Percentiles rank a stretch among this genome's conserved stretches.
Evolutionary conservation across 2,113 vertebrate genomes (phyloP).

Genomic region (Phrynosoma blainvillii): DNA sequence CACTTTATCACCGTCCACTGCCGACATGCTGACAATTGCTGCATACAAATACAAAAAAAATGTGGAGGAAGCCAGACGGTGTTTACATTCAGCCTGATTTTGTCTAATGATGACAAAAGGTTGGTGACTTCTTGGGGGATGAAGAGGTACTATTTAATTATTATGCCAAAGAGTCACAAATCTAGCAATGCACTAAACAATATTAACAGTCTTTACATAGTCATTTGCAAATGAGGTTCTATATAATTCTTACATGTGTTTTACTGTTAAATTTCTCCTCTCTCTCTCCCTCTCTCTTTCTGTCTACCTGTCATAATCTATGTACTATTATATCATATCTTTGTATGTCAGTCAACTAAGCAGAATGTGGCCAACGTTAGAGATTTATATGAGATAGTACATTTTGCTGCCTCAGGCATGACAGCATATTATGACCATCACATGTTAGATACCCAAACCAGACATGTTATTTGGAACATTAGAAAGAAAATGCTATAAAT

Average conservation of each 20-base stretch:
- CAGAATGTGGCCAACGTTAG: not conserved
- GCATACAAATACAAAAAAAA: conserved; percentile 81
- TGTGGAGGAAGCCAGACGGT: conserved; percentile 72
- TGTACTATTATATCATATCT: not conserved
- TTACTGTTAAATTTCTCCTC: not conserved
- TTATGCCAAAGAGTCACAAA: conserved; percentile 65
- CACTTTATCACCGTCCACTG: conserved; percentile 86
- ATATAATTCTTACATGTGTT: conserved; percentile 37
- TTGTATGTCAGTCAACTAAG: not conserved
- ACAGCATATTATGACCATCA: not conserved
- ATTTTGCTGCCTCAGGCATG: not conserved
- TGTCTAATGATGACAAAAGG: conserved; percentile 74
- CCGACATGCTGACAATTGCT: conserved; percentile 82
- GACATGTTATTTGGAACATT: too few species aligned
- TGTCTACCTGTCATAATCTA: not conserved
- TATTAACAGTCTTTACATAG: conserved; percentile 47
- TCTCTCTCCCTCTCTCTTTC: not conserved
- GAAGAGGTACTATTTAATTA: conserved; percentile 69
- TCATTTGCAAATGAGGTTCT: conserved; percentile 36
- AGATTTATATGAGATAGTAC: not conserved
- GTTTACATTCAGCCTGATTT: conserved; percentile 81
- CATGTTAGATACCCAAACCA: too few species aligned
- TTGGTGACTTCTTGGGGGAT: conserved; percentile 57
- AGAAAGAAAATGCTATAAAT: too few species aligned
- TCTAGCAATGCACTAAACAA: conserved; percentile 32